Percentiles rank a stretch among this genome's conserved stretches.
Conservation (phyloP, 2,797 vertebrate genomes). For the Podargus strigoides region DNA sequence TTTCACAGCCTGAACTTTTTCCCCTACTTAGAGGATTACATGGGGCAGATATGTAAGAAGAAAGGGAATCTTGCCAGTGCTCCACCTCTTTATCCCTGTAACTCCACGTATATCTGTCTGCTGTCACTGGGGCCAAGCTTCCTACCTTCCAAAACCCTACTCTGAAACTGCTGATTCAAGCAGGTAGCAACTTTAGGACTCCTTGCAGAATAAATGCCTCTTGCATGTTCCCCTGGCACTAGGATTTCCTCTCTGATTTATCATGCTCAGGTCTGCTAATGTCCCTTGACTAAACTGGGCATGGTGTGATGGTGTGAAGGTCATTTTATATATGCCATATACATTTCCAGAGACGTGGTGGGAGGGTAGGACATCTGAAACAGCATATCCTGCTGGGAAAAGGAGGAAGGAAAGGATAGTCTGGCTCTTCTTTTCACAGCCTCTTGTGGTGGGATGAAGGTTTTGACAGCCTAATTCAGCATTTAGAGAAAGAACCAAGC, state of each 20-base stretch:
- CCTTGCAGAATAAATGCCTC: constrained; percentile 36
- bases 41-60: background rate
- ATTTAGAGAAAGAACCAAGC: constrained; percentile 52
- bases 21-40: background rate
- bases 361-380: background rate
- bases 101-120: background rate
- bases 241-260: constrained; percentile 71
- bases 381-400: constrained; percentile 34
- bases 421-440: constrained; percentile 19
- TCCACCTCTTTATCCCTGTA: background rate
- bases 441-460: constrained; percentile 39
- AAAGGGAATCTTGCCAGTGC: background rate
- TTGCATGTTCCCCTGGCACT: constrained; percentile 27
- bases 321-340: constrained; percentile 29
- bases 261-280: constrained; percentile 57
- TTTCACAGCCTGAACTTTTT: constrained; percentile 41
- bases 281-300: constrained; percentile 6
- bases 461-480: constrained; percentile 60
- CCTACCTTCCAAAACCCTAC: constrained; percentile 21
- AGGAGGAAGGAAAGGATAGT: constrained; percentile 47
- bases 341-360: constrained; percentile 28
- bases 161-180: constrained; percentile 63
- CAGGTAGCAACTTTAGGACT: constrained; percentile 42
- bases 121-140: background rate
- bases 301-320: constrained; percentile 61